Evolutionary conservation across 1,140 invertebrate genomes (phyloP).

Genomic region (Heliconius congener): DNA sequence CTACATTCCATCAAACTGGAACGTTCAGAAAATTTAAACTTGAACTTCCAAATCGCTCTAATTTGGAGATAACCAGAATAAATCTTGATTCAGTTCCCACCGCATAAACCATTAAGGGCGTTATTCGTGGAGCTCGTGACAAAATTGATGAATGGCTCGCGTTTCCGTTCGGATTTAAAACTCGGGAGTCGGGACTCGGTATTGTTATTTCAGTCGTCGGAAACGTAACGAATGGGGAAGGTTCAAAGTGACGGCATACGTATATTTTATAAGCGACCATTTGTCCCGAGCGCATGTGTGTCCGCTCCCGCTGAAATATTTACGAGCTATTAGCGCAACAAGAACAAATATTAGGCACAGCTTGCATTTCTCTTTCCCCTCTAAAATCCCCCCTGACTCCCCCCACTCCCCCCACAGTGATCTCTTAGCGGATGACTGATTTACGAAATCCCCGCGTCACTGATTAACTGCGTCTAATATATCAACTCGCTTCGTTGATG

Average conservation of each 20-base stretch:
- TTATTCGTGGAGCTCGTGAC: conserved; percentile 51
- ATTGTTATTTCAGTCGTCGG: conserved; percentile 78
- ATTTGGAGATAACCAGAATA: conserved; percentile 37
- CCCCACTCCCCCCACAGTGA: conserved; percentile 41
- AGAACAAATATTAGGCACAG: conserved; percentile 60
- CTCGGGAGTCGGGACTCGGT: conserved; percentile 48
- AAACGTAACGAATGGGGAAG: conserved; percentile 67
- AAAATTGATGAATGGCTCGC: conserved; percentile 58
- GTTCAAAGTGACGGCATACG: conserved; percentile 67
- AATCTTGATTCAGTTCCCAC: conserved; percentile 23
- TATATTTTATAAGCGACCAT: conserved; percentile 73
- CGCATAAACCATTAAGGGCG: conserved; percentile 32
- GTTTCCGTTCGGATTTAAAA: conserved; percentile 67
- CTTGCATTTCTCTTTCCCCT: conserved; percentile 50
- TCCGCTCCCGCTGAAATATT: conserved; percentile 72
- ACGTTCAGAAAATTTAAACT: conserved; percentile 36
- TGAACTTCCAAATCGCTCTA: conserved; percentile 37
- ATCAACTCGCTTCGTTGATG: conserved; percentile 29
- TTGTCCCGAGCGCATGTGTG: conserved; percentile 72
- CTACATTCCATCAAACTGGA: neutral
- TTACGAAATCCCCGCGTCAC: conserved; percentile 46
- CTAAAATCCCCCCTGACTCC: conserved; percentile 45
- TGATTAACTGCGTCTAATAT: conserved; percentile 39
- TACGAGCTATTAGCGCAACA: conserved; percentile 77
- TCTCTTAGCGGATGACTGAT: conserved; percentile 64